These are phyloP conservation scores for Acrossocheilus fasciatus DNA, from an alignment of 2,797 vertebrate genomes.

Conservation along the genomic window DNA sequence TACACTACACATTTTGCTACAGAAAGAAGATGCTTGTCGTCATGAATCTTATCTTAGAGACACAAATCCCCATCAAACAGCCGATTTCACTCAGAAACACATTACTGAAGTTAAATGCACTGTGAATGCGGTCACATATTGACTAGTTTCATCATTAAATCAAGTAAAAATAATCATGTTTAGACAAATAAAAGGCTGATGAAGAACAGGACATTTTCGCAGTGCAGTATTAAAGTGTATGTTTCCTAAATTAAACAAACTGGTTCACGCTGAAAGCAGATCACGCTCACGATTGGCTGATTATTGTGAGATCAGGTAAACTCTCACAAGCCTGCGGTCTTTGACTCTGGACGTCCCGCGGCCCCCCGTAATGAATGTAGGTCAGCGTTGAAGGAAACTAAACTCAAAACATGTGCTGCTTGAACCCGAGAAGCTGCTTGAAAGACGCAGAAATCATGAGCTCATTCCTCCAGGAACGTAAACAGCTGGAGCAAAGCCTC, in stretches of 20 bases:
- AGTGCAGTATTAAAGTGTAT: too few relatives aligned
- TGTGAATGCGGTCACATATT: background rate
- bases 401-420: constrained; percentile 57
- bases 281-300: background rate
- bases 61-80: background rate
- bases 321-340: background rate
- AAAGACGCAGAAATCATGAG: constrained; percentile 46
- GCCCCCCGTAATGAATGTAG: constrained; percentile 49
- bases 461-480: constrained; percentile 60
- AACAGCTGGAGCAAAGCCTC: constrained; percentile 48
- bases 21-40: too few relatives aligned
- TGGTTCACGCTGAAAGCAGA: background rate
- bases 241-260: too few relatives aligned
- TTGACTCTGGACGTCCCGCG: background rate
- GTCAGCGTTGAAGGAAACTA: constrained; percentile 51
- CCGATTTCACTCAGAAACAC: background rate
- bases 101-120: background rate
- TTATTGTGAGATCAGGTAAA: background rate
- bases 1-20: too few relatives aligned
- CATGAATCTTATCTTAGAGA: too few relatives aligned
- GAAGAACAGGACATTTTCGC: background rate
- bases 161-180: background rate
- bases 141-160: background rate
- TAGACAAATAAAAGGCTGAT: background rate
- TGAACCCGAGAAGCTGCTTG: background rate